A percentile compares a stretch with the other conserved stretches of the same genome.
phyloP scores from a whole-genome alignment of 2,113 vertebrate species.

The Lophotis ruficrista region DNA sequence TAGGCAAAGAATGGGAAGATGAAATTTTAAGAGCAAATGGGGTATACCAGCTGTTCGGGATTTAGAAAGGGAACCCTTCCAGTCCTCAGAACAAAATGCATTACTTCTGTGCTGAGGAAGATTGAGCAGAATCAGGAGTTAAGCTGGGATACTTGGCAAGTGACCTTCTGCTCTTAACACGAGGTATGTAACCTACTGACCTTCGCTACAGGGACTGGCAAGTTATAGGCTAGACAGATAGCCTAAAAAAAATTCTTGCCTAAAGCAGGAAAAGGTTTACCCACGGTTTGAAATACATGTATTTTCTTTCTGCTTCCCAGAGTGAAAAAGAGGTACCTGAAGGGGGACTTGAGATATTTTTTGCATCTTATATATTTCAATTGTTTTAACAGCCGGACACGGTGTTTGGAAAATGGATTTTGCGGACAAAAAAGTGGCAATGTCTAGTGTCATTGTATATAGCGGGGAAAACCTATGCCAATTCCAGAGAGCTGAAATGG shows the following conservation, averaged over 20 bases:
- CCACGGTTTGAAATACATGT: background rate
- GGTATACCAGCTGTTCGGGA: constrained; percentile 61
- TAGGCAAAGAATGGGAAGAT: constrained; percentile 68
- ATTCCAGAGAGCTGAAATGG: background rate
- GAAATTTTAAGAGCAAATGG: constrained; percentile 58
- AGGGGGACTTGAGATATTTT: background rate
- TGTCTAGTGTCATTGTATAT: background rate
- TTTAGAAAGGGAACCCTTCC: constrained; percentile 42
- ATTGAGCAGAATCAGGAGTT: background rate
- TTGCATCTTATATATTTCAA: background rate
- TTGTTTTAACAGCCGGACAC: background rate
- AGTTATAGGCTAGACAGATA: constrained; percentile 7
- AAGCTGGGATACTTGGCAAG: constrained; percentile 17
- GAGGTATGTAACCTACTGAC: constrained; percentile 64
- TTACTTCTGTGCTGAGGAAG: background rate
- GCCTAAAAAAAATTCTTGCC: background rate
- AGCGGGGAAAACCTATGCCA: background rate
- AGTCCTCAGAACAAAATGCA: constrained; percentile 24
- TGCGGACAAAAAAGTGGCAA: constrained; percentile 4
- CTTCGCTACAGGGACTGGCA: constrained; percentile 22
- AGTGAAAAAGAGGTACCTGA: background rate
- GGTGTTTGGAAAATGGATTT: constrained; percentile 10
- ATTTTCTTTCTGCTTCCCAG: background rate
- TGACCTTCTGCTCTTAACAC: background rate
- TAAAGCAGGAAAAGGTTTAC: constrained; percentile 15